Percentiles rank a stretch among this genome's conserved stretches.
These are phyloP conservation scores for Mimas tiliae DNA, from an alignment of 2,888 invertebrate genomes.

Conservation along the genomic window DNA sequence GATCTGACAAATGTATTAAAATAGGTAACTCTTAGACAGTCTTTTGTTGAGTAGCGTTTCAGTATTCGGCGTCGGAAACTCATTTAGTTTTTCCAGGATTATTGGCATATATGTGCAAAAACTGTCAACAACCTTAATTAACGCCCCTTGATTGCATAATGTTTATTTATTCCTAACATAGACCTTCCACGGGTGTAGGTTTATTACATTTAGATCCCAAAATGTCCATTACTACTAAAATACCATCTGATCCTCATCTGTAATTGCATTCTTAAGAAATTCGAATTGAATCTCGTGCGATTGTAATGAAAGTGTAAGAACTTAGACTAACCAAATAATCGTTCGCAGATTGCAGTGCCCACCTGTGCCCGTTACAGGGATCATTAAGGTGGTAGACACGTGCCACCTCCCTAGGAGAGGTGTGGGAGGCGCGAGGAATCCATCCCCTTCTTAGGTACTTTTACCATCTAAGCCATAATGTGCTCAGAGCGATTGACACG, in stretches of 20 bases:
- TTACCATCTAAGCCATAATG: conserved; percentile 4
- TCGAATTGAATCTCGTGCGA: conserved; percentile 1
- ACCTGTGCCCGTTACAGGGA: conserved; percentile 14
- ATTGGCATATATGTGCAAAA: too few species aligned
- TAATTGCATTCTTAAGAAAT: conserved; percentile 7
- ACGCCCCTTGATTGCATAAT: too few species aligned
- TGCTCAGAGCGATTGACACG: not conserved
- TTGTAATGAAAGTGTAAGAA: conserved; percentile 18
- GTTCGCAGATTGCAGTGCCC: conserved; percentile 28
- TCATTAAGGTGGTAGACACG: conserved; percentile 14
- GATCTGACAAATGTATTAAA: too few species aligned
- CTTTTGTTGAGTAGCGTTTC: too few species aligned
- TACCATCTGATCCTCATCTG: not conserved
- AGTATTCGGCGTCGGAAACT: too few species aligned
- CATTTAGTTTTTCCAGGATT: too few species aligned
- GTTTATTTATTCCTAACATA: too few species aligned
- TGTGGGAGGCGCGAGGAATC: not conserved
- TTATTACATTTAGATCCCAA: not conserved
- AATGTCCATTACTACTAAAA: not conserved
- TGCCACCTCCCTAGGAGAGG: not conserved
- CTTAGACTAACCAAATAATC: conserved; percentile 28
- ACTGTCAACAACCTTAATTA: too few species aligned
- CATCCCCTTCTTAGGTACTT: conserved; percentile 7
- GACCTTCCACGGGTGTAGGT: not conserved
- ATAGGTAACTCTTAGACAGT: too few species aligned